A percentile compares a stretch with the other conserved stretches of the same genome.
Evolutionary conservation across 2,888 invertebrate genomes (phyloP).

Genomic region (Periphyllus acericola): DNA sequence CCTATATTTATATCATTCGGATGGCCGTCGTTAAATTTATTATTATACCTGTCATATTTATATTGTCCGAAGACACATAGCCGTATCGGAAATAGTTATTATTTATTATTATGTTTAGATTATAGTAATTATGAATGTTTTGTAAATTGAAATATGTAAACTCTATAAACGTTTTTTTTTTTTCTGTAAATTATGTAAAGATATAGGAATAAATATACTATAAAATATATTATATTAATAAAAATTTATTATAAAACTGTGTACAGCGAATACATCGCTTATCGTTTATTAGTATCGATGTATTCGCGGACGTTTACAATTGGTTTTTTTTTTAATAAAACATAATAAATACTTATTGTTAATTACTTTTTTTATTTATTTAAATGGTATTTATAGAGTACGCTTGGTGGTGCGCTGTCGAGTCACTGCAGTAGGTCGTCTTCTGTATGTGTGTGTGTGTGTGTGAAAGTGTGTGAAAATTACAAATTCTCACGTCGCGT

Average conservation of each 20-base stretch:
- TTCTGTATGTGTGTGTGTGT: background rate
- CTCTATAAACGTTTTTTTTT: background rate
- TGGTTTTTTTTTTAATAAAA: background rate
- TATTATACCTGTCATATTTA: background rate
- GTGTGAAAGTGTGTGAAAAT: conserved; percentile 51
- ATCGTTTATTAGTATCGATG: background rate
- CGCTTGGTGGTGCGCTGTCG: background rate
- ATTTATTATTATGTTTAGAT: background rate
- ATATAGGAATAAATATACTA: background rate
- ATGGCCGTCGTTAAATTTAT: background rate
- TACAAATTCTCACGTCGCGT: conserved; percentile 21
- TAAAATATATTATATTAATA: too few species aligned
- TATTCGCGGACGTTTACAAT: background rate
- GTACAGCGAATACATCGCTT: background rate
- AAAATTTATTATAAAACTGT: background rate
- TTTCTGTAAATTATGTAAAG: conserved; percentile 10
- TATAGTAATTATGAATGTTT: background rate
- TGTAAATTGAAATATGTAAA: background rate
- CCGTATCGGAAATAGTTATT: background rate
- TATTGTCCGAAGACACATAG: background rate
- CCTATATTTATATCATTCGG: background rate
- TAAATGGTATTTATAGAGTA: background rate
- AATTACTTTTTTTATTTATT: background rate
- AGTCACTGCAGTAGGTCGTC: background rate
- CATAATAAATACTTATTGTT: background rate